These are phyloP conservation scores for Entomyzon cyanotis DNA, from an alignment of 2,113 vertebrate species.

Conservation along the genomic window DNA sequence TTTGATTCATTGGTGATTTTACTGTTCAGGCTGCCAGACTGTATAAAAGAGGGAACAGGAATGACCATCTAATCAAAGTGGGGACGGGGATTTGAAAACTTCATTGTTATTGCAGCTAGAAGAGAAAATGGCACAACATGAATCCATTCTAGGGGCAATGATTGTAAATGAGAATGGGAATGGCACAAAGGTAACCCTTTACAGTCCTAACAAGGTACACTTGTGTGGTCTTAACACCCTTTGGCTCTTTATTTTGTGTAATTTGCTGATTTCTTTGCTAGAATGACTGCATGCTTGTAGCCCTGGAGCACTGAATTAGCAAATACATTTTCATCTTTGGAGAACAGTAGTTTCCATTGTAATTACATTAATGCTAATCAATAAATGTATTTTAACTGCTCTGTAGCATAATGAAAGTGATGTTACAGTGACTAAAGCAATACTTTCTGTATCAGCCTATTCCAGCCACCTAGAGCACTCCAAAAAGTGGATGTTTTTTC, in stretches of 20 bases:
- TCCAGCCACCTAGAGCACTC: background rate
- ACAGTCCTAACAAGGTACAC: slow-evolving; percentile 41
- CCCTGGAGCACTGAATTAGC: background rate
- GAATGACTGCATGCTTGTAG: background rate
- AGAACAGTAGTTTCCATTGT: background rate
- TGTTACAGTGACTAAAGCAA: background rate
- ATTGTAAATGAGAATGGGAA: slow-evolving; percentile 48
- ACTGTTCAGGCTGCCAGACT: slow-evolving; percentile 12
- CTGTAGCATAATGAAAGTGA: background rate
- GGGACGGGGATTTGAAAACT: slow-evolving; percentile 8
- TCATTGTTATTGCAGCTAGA: slow-evolving; percentile 42
- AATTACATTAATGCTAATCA: background rate
- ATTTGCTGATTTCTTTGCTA: background rate
- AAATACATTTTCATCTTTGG: background rate
- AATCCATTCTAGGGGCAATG: slow-evolving; percentile 42
- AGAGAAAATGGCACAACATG: slow-evolving; percentile 61
- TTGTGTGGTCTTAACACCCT: slow-evolving; percentile 45
- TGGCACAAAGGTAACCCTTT: slow-evolving; percentile 46
- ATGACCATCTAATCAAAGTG: slow-evolving; percentile 17
- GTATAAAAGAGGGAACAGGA: slow-evolving; percentile 18
- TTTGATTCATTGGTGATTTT: slow-evolving; percentile 29
- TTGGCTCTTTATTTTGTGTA: slow-evolving; percentile 27
- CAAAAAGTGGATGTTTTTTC: background rate
- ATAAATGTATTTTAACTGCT: background rate
- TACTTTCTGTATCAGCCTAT: background rate